Percentiles rank a stretch among this genome's conserved stretches.
Conservation (phyloP, 2,888 invertebrate genomes). For the Cheilosia impressa region DNA sequence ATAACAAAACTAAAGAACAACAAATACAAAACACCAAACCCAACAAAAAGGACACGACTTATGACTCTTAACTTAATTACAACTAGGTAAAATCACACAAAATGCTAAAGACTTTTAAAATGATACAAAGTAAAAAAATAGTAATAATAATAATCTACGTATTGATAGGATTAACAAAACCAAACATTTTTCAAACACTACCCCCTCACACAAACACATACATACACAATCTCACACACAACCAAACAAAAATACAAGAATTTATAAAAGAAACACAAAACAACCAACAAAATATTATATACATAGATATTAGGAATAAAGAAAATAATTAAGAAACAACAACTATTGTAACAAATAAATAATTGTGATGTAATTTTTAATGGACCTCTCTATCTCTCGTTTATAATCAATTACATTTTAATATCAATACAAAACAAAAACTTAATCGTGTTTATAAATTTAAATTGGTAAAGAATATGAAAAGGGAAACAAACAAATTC, state of each 20-base stretch:
- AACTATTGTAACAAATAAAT: slow-evolving; percentile 76
- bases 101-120: slow-evolving; percentile 67
- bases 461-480: slow-evolving; percentile 65
- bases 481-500: slow-evolving; percentile 53
- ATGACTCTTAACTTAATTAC: slow-evolving; percentile 54
- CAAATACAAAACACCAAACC: slow-evolving; percentile 51
- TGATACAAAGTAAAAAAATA: slow-evolving; percentile 29
- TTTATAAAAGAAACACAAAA: slow-evolving; percentile 33
- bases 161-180: slow-evolving; percentile 61
- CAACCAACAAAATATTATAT: slow-evolving; percentile 45
- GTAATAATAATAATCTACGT: slow-evolving; percentile 15
- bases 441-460: slow-evolving; percentile 70
- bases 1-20: slow-evolving; percentile 38
- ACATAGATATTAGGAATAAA: slow-evolving; percentile 52
- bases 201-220: slow-evolving; percentile 23
- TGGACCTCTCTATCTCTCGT: slow-evolving; percentile 76
- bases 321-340: slow-evolving; percentile 60
- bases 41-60: slow-evolving; percentile 61
- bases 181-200: slow-evolving; percentile 42
- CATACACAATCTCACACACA: slow-evolving; percentile 40
- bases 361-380: slow-evolving; percentile 76
- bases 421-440: slow-evolving; percentile 70
- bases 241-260: slow-evolving; percentile 65
- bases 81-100: slow-evolving; percentile 53
- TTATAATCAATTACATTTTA: slow-evolving; percentile 74